phyloP scores from a whole-genome alignment of 2,113 vertebrate species.

The Ceyx margarethae region DNA sequence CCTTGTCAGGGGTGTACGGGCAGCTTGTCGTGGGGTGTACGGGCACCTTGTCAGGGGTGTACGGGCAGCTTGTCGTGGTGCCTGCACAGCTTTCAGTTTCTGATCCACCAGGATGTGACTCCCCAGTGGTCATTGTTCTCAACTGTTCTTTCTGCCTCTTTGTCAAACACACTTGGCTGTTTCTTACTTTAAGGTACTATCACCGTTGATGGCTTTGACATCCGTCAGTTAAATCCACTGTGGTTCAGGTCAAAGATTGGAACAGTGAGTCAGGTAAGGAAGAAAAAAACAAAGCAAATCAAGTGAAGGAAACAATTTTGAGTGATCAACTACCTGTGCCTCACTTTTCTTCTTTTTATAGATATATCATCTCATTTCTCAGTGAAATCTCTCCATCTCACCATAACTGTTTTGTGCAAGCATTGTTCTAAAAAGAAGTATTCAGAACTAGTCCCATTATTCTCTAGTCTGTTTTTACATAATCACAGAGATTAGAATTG shows the following conservation, averaged over 20 bases:
- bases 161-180: background rate
- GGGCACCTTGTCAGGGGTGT: background rate
- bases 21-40: background rate
- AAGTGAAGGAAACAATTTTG: background rate
- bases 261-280: slow-evolving; percentile 93
- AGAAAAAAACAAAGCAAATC: background rate
- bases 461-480: background rate
- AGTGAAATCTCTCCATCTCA: background rate
- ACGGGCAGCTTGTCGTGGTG: background rate
- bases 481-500: background rate
- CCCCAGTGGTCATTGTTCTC: background rate
- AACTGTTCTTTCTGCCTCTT: background rate
- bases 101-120: background rate
- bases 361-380: background rate
- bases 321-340: background rate
- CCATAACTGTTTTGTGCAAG: background rate
- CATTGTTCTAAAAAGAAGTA: background rate
- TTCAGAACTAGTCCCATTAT: background rate
- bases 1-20: background rate
- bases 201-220: slow-evolving; percentile 84
- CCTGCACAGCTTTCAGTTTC: background rate
- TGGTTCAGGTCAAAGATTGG: slow-evolving; percentile 92
- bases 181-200: slow-evolving; percentile 79
- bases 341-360: background rate
- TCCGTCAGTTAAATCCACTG: slow-evolving; percentile 87